These are phyloP conservation scores for Orthonevra nobilis DNA, from an alignment of 2,888 invertebrate genomes.

Conservation along the genomic window DNA sequence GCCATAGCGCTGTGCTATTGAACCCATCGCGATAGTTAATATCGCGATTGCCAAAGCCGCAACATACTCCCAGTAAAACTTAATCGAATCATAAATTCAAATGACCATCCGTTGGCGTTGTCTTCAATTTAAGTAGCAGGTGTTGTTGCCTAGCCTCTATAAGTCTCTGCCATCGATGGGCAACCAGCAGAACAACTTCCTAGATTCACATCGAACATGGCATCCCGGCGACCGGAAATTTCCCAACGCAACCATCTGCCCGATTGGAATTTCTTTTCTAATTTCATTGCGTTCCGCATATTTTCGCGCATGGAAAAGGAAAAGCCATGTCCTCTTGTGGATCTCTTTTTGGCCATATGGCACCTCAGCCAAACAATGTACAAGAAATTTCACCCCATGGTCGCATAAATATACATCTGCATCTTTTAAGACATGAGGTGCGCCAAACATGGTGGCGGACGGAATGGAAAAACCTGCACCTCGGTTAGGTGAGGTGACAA, in stretches of 20 bases:
- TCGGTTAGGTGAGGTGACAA: conserved; percentile 54
- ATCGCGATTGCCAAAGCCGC: conserved; percentile 31
- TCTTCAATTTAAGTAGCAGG: conserved; percentile 45
- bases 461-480: conserved; percentile 22
- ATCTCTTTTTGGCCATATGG: conserved; percentile 48
- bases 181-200: conserved; percentile 37
- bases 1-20: too few relatives aligned
- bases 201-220: conserved; percentile 32
- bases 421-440: conserved; percentile 56
- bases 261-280: conserved; percentile 45
- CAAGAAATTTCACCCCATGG: conserved; percentile 16
- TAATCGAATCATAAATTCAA: conserved; percentile 38
- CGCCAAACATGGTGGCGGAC: conserved; percentile 23
- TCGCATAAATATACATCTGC: too few relatives aligned
- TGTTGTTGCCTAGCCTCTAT: conserved; percentile 19
- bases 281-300: conserved; percentile 52
- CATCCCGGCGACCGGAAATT: conserved; percentile 41
- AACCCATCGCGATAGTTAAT: background rate
- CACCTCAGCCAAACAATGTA: conserved; percentile 11
- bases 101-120: conserved; percentile 18
- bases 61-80: conserved; percentile 15
- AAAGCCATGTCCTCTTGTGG: conserved; percentile 13
- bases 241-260: conserved; percentile 36
- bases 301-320: conserved; percentile 43
- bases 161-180: too few relatives aligned